A percentile compares a stretch with the other conserved stretches of the same genome.
These are phyloP conservation scores for Coremacera marginata DNA, from an alignment of 2,888 invertebrate species.

Conservation along the genomic window DNA sequence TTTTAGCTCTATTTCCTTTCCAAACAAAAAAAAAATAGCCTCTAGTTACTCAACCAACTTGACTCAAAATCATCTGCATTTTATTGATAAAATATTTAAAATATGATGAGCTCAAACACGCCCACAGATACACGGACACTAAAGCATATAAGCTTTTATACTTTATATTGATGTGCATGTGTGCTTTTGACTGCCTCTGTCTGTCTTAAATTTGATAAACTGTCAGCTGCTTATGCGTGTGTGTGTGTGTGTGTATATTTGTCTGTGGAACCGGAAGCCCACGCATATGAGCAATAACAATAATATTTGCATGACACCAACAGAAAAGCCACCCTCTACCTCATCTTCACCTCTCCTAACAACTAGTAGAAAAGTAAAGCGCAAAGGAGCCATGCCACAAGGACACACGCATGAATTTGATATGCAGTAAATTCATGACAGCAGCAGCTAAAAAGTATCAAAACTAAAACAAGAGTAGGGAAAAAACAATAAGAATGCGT, in stretches of 20 bases:
- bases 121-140: not conserved
- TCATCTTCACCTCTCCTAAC: too few relatives aligned
- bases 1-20: too few relatives aligned
- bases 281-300: constrained; percentile 31
- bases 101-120: not conserved
- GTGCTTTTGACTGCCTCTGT: constrained; percentile 6
- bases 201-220: constrained; percentile 40
- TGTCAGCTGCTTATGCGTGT: constrained; percentile 19
- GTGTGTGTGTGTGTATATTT: not conserved
- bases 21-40: too few relatives aligned
- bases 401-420: not conserved
- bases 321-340: not conserved
- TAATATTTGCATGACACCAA: constrained; percentile 43
- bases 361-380: too few relatives aligned
- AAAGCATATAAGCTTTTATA: not conserved
- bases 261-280: not conserved
- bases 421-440: not conserved
- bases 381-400: too few relatives aligned
- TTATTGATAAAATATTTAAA: constrained; percentile 18
- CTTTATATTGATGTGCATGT: not conserved
- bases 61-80: constrained; percentile 1
- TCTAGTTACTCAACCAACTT: not conserved
- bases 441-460: not conserved
- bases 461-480: not conserved
- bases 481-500: not conserved